A percentile compares a stretch with the other conserved stretches of the same genome.
Conservation (phyloP, 1,140 invertebrate genomes). For the Planococcus citri region DNA sequence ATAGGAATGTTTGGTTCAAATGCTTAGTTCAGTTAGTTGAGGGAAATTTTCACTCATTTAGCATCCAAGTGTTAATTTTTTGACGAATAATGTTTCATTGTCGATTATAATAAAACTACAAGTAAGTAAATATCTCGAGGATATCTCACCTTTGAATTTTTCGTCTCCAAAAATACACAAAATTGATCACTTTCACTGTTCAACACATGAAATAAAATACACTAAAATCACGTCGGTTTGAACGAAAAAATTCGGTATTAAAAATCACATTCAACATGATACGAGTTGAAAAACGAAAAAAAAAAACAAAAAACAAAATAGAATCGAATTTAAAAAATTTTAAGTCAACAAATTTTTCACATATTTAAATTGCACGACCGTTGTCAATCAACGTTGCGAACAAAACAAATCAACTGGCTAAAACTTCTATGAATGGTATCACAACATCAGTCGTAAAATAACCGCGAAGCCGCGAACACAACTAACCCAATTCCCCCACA, state of each 20-base stretch:
- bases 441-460: neutral
- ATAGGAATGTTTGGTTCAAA: too few relatives aligned
- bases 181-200: neutral
- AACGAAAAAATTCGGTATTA: neutral
- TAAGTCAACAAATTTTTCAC: neutral
- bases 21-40: too few relatives aligned
- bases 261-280: neutral
- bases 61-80: too few relatives aligned
- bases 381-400: neutral
- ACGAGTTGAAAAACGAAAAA: neutral
- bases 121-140: too few relatives aligned
- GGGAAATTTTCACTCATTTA: too few relatives aligned
- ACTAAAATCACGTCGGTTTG: neutral
- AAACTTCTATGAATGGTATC: constrained; percentile 18
- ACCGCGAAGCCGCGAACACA: constrained; percentile 13
- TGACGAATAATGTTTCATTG: too few relatives aligned
- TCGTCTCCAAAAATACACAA: neutral
- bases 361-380: neutral
- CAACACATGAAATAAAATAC: neutral
- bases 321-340: too few relatives aligned
- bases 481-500: constrained; percentile 18
- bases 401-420: constrained; percentile 15
- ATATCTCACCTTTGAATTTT: neutral
- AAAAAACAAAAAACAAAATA: neutral
- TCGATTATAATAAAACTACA: too few relatives aligned